Base-by-base conservation (phyloP, 2,113 vertebrate genomes). In the Fulmarus glacialis region DNA sequence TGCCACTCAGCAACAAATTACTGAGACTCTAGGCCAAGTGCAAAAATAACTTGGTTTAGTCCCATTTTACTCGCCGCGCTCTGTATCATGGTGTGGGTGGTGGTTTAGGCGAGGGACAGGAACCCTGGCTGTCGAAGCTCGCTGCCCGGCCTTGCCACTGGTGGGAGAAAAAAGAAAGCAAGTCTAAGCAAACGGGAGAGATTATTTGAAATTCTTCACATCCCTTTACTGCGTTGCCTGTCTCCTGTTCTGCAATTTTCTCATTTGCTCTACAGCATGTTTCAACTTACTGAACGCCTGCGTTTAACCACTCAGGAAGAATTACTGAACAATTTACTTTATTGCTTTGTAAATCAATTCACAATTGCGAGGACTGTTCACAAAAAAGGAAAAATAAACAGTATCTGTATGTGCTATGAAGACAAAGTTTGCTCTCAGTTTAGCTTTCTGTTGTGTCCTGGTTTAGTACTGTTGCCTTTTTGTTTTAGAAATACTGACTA, bases 61-160 rank as follows among this genome's bases (percentile, higher is more conserved):
- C 96, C 97, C 29, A 2, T 59, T 27, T 38, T 45, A 5, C 71
- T 74, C 26, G 59, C 19, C 5, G 55, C 27, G 2, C 64, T 30
- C 60, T 6, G 1, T 13, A 26, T 99, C 99, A 99, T 2, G 99
- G 99, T 15, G 99, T 99, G 34, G 99, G 98, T 34, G 99, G 99
- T 82, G 99, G 99, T 93, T 99, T 99, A 24, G 99, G 99, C 36
- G 99, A 99, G 22, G 99, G 99, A 93, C 99, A 99, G 52, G 99
- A 99, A 45, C 99, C 99, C 97, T 99, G 99, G 96, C 99, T 99
- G 99, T 99, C 99, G 60, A 99, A 99, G 97, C 99, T 99, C 52
- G 99, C 99, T 24, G 99, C 99, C 85, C 99, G 99, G 82, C 99
- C 99, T 88, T 99, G 99, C 99, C 99, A 99, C 99, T 99, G 98